Evolutionary conservation across 2,113 vertebrate genomes (phyloP).

Genomic region (Strix uralensis): DNA sequence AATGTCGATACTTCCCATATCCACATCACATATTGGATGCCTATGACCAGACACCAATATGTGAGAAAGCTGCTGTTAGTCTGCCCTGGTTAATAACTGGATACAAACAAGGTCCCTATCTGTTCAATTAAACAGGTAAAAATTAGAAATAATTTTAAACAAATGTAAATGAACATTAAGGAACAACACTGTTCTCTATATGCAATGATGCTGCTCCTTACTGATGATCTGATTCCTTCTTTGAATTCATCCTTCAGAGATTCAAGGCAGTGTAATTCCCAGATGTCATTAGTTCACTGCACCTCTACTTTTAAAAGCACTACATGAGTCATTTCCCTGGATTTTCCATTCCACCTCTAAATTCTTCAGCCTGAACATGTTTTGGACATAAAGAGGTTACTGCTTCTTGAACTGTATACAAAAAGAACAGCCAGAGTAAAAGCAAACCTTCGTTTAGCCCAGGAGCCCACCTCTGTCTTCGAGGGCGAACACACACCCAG

Average conservation of each 20-base stretch:
- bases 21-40: neutral
- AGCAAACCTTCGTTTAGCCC: slow-evolving; percentile 12
- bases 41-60: neutral
- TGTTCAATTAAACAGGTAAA: neutral
- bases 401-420: neutral
- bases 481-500: neutral
- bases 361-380: neutral
- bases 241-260: neutral
- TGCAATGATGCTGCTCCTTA: neutral
- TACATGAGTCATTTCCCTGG: neutral
- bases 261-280: neutral
- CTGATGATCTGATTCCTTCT: neutral
- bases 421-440: neutral
- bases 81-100: neutral
- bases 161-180: neutral
- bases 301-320: neutral
- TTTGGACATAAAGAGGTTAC: neutral
- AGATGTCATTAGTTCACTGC: neutral
- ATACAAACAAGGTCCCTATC: neutral
- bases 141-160: neutral
- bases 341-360: slow-evolving; percentile 8
- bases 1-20: neutral
- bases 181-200: neutral
- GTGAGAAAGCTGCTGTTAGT: neutral
- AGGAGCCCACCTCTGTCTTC: neutral